phyloP scores from a whole-genome alignment of 2,113 vertebrate genomes.

The Brienomyrus brachyistius region DNA sequence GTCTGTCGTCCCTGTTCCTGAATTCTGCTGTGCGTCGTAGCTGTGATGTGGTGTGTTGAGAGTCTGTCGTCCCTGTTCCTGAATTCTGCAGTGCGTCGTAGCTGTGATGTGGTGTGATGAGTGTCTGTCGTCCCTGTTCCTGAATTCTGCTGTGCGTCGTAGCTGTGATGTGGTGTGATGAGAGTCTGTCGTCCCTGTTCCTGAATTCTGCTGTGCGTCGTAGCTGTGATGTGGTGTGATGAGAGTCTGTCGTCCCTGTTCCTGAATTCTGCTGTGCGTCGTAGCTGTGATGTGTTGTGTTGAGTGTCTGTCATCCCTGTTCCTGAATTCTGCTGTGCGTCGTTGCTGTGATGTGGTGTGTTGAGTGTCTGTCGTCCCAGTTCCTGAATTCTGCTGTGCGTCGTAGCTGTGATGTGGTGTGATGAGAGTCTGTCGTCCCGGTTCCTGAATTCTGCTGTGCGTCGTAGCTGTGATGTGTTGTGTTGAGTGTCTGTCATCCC shows the following conservation, averaged over 20 bases:
- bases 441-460: not conserved
- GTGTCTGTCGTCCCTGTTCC: conserved; percentile 5
- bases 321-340: not conserved
- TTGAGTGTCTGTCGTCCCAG: not conserved
- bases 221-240: not conserved
- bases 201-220: not conserved
- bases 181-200: not conserved
- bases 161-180: not conserved
- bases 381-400: not conserved
- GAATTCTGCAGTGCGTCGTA: not conserved
- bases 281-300: not conserved
- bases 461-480: not conserved
- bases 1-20: not conserved
- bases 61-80: not conserved
- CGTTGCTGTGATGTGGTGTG: not conserved
- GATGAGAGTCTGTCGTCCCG: conserved; percentile 5
- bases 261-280: not conserved
- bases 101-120: not conserved
- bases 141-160: not conserved
- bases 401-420: not conserved
- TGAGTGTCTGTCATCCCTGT: conserved; percentile 1
- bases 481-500: not conserved
- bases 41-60: not conserved
- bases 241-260: not conserved
- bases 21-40: not conserved